Evolutionary conservation across 2,888 invertebrate species (phyloP), one percentile per base, ranked within the genome.

Genomic region (Polymixis flavicincta): DNA sequence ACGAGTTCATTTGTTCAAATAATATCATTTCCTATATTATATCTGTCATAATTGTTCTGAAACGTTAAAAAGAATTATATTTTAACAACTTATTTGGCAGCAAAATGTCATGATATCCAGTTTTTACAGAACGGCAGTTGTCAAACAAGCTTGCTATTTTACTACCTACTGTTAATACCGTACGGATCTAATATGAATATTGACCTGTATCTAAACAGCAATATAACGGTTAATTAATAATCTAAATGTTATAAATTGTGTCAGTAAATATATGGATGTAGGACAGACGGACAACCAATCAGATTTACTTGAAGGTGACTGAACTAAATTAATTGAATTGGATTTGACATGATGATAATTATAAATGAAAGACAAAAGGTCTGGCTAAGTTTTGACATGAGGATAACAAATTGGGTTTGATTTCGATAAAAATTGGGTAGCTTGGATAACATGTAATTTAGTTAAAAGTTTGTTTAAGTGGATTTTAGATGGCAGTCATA

Each of bases 231-330:
- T 68, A 71, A 75, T 76, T 68, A 80, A 73, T 83, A 69, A 71
- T 76, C 50, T 55, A 77, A 85, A 78, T 75, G 32, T 77, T 75
- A 71, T 87, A 76, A 59, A 86, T 81, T 80, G 75, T 86, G 86
- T 76, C 79, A 66, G 52, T 73, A 72, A 74, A 74, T 71, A 64
- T 74, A 84, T 80, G 73, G 45, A 83, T 73, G 42, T 76, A 54
- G 74, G 70, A 74, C 71, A 68, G 25, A 42, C 74, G 28, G n/a
- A 54, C 71, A 22, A 52, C 50, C 65, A 71, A 61, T 80, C 61
- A 57, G 64, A 73, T 70, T 74, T 42, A 69, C 50, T 55, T 67
- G 32, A 71, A 72, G 57, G 71, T 73, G 71, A 65, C 42, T 73
- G 60, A 42, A 42, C 55, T 59, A 55, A 71, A 63, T 73, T 74